Conservation (phyloP, 2,113 vertebrate species). For the Verasper variegatus region DNA sequence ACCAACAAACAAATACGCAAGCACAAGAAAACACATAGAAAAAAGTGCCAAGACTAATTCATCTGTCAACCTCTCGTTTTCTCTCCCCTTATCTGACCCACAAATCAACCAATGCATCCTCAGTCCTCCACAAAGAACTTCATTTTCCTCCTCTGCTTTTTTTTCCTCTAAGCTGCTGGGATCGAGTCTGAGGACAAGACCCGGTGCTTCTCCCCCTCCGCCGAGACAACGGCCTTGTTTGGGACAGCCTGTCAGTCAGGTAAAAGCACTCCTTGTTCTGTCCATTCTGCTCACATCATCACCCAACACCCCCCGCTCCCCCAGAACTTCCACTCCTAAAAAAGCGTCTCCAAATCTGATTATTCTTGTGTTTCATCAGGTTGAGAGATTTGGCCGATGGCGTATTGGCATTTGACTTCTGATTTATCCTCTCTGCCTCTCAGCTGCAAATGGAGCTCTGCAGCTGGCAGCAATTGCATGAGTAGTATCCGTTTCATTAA, state of each 20-base stretch:
- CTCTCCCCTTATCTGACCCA: constrained; percentile 44
- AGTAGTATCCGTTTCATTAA: constrained; percentile 59
- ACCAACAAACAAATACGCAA: neutral
- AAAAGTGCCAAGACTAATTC: constrained; percentile 40
- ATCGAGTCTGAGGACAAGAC: constrained; percentile 30
- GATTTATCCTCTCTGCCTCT: constrained; percentile 59
- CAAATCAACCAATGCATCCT: constrained; percentile 52
- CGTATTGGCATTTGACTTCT: constrained; percentile 71
- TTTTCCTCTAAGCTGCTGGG: constrained; percentile 31
- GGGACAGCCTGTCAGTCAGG: constrained; percentile 50
- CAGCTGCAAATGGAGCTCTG: constrained; percentile 45
- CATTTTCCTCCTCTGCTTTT: constrained; percentile 22
- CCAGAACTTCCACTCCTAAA: constrained; percentile 44
- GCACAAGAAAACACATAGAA: constrained; percentile 14
- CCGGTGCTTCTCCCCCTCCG: neutral
- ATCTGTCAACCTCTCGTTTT: constrained; percentile 34
- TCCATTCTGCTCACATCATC: constrained; percentile 64
- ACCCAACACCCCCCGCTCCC: constrained; percentile 44
- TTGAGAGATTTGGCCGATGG: constrained; percentile 70
- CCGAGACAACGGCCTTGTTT: constrained; percentile 47
- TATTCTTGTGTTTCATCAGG: constrained; percentile 72
- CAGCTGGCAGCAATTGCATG: constrained; percentile 53
- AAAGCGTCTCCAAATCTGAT: constrained; percentile 71
- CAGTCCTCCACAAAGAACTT: constrained; percentile 49
- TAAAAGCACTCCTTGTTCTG: constrained; percentile 65